phyloP scores from a whole-genome alignment of 2,888 invertebrate species.

The Cerceris ruficornis region DNA sequence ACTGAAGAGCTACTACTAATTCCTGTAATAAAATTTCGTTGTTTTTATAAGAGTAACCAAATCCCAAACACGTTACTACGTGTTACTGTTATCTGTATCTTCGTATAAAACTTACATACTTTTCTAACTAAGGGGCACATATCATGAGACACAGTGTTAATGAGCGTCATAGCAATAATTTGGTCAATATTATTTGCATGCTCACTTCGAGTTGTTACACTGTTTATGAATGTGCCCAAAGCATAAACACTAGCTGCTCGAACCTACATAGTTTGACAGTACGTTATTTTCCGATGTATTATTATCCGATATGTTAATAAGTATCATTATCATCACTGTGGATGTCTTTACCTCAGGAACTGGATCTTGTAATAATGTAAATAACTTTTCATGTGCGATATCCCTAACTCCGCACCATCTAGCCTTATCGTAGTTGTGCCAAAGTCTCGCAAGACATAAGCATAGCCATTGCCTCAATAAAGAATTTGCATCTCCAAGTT shows the following conservation, averaged over 20 bases:
- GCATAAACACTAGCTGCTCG: slow-evolving; percentile 97
- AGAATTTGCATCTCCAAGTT: slow-evolving; percentile 88
- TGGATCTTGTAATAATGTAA: slow-evolving; percentile 89
- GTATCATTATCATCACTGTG: slow-evolving; percentile 10
- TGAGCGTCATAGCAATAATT: slow-evolving; percentile 93
- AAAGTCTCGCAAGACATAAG: slow-evolving; percentile 94
- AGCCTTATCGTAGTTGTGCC: slow-evolving; percentile 94
- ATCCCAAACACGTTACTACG: neutral
- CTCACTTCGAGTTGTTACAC: slow-evolving; percentile 91
- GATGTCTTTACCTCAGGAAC: slow-evolving; percentile 89
- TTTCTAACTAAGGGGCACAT: slow-evolving; percentile 94
- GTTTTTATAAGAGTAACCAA: neutral
- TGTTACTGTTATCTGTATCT: neutral
- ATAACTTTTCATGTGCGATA: slow-evolving; percentile 97
- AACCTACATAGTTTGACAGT: slow-evolving; percentile 83
- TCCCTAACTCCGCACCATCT: slow-evolving; percentile 98
- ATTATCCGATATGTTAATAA: slow-evolving; percentile 6
- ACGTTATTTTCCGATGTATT: slow-evolving; percentile 12
- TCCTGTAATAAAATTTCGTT: slow-evolving; percentile 83
- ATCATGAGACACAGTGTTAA: slow-evolving; percentile 90
- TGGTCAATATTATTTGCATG: slow-evolving; percentile 98
- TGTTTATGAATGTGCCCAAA: slow-evolving; percentile 95
- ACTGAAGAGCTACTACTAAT: slow-evolving; percentile 92
- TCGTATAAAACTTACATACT: slow-evolving; percentile 76
- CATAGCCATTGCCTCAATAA: slow-evolving; percentile 93